Conservation (phyloP, 2,888 invertebrate genomes). For the Malacosoma neustria region DNA sequence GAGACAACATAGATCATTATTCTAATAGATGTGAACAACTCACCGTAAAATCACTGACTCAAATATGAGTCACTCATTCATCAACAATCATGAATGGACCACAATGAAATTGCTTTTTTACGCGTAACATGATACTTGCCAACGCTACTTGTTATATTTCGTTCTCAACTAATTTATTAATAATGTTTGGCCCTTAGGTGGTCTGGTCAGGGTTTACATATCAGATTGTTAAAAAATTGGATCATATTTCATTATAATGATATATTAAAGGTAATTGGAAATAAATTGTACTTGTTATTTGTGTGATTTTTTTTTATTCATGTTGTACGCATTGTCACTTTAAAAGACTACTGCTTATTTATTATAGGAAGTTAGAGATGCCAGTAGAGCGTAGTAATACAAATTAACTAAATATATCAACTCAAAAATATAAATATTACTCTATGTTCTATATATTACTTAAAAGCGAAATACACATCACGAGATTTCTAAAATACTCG, state of each 20-base stretch:
- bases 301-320: too few relatives aligned
- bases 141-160: slow-evolving; percentile 3
- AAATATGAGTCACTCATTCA: slow-evolving; percentile 35
- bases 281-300: too few relatives aligned
- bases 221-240: background rate
- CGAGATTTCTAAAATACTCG: too few relatives aligned
- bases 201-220: background rate
- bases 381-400: too few relatives aligned
- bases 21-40: background rate
- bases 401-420: too few relatives aligned
- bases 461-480: too few relatives aligned
- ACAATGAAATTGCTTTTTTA: slow-evolving; percentile 15
- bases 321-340: too few relatives aligned
- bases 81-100: slow-evolving; percentile 24
- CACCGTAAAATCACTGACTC: slow-evolving; percentile 29
- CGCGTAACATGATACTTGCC: slow-evolving; percentile 13
- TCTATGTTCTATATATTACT: too few relatives aligned
- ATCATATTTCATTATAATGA: background rate
- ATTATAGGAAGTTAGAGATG: too few relatives aligned
- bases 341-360: too few relatives aligned
- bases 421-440: too few relatives aligned
- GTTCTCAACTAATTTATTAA: background rate
- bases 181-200: background rate
- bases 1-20: too few relatives aligned
- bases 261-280: background rate